Evolutionary conservation across 2,888 invertebrate species (phyloP).

Genomic region (Oscheius sp.): DNA sequence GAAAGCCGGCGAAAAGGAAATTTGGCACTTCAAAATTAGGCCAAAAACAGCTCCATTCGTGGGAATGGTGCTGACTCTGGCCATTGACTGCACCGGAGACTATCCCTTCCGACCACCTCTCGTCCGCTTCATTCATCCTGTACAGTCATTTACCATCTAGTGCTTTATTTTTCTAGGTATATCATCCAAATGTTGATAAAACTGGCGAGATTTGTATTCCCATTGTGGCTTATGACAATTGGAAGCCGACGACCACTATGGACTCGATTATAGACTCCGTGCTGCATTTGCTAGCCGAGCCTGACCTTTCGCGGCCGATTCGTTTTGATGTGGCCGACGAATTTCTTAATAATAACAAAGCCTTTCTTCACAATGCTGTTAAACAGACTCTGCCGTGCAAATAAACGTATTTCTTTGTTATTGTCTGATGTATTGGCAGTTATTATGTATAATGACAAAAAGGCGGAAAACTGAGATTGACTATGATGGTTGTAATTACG

Average conservation of each 20-base stretch:
- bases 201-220: constrained; percentile 23
- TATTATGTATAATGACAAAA: neutral
- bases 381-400: no score
- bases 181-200: constrained; percentile 30
- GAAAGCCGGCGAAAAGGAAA: constrained; percentile 15
- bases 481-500: neutral
- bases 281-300: neutral
- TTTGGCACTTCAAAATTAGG: constrained; percentile 16
- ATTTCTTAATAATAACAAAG: constrained; percentile 1
- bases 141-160: neutral
- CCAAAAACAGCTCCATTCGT: neutral
- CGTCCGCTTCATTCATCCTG: constrained; percentile 18
- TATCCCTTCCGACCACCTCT: constrained; percentile 16
- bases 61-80: neutral
- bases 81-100: constrained; percentile 25
- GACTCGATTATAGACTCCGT: constrained; percentile 1
- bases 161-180: neutral
- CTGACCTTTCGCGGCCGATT: constrained; percentile 16
- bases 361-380: no score
- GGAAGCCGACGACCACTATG: constrained; percentile 25
- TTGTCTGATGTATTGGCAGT: no score
- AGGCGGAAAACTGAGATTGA: neutral
- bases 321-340: constrained; percentile 18
- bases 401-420: no score
- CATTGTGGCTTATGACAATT: constrained; percentile 20